Evolutionary conservation across 2,113 vertebrate genomes (phyloP).

Genomic region (Oenanthe melanoleuca): DNA sequence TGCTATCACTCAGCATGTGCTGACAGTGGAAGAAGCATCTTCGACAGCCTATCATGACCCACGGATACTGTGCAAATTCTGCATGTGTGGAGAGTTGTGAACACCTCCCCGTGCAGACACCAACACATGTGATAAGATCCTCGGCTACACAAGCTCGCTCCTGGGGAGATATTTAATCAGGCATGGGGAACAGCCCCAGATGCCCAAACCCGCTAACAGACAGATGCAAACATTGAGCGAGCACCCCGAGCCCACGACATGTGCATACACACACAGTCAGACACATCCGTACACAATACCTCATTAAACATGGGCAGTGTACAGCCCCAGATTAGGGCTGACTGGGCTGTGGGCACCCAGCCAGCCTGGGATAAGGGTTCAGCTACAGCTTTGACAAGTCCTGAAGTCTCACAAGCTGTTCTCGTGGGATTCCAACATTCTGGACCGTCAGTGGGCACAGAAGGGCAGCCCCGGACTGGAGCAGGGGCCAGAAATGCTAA

Average conservation of each 20-base stretch:
- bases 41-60: background rate
- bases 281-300: slow-evolving; percentile 23
- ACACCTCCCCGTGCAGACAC: background rate
- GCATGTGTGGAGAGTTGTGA: background rate
- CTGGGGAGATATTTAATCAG: background rate
- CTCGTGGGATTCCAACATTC: background rate
- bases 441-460: accelerated
- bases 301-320: slow-evolving; percentile 47
- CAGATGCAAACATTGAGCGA: slow-evolving; percentile 31
- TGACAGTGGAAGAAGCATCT: background rate
- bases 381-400: background rate
- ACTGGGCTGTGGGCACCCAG: slow-evolving; percentile 5
- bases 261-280: slow-evolving; percentile 17
- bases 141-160: accelerated
- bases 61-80: background rate
- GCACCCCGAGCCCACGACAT: background rate
- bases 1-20: background rate
- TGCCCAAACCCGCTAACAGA: background rate
- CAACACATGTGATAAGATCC: background rate
- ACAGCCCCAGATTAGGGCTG: slow-evolving; percentile 45
- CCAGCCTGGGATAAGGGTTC: slow-evolving; percentile 29
- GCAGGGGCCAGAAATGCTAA: background rate
- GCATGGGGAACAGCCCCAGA: background rate
- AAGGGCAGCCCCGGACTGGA: background rate
- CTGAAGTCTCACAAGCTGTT: slow-evolving; percentile 5